Conservation (phyloP, 92 coral and sea anemone species). For the Pocillopora grandis region DNA sequence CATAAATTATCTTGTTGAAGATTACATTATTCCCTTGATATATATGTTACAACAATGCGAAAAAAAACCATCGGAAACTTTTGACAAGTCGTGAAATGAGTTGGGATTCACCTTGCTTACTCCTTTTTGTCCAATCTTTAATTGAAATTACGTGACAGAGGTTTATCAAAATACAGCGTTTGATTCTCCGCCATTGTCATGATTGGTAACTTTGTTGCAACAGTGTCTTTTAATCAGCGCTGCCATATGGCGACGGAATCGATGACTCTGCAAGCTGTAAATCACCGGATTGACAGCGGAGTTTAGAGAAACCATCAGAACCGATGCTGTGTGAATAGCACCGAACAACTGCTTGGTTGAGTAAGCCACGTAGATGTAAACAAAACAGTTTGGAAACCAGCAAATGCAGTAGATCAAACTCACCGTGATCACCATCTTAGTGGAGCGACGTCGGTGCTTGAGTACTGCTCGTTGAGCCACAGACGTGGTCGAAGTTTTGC, state of each 20-base stretch:
- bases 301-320: slow-evolving; percentile 46
- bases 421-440: slow-evolving; percentile 50
- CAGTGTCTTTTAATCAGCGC: background rate
- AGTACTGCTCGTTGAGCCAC: slow-evolving; percentile 3
- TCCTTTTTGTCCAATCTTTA: no score
- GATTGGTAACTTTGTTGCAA: background rate
- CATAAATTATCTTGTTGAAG: no score
- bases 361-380: slow-evolving; percentile 35
- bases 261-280: slow-evolving; percentile 62
- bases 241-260: slow-evolving; percentile 47
- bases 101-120: no score
- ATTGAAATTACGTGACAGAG: no score
- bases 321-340: slow-evolving; percentile 42
- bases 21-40: no score
- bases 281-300: slow-evolving; percentile 72
- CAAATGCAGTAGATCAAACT: slow-evolving; percentile 43
- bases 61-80: no score
- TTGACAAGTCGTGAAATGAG: no score
- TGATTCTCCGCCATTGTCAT: background rate
- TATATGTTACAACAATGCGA: no score
- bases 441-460: slow-evolving; percentile 31
- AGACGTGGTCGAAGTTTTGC: background rate
- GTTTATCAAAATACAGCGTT: no score
- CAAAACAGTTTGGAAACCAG: slow-evolving; percentile 56
- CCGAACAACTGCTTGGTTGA: slow-evolving; percentile 23